Evolutionary conservation across 2,888 invertebrate species (phyloP).

Genomic region (Eupeodes luniger): DNA sequence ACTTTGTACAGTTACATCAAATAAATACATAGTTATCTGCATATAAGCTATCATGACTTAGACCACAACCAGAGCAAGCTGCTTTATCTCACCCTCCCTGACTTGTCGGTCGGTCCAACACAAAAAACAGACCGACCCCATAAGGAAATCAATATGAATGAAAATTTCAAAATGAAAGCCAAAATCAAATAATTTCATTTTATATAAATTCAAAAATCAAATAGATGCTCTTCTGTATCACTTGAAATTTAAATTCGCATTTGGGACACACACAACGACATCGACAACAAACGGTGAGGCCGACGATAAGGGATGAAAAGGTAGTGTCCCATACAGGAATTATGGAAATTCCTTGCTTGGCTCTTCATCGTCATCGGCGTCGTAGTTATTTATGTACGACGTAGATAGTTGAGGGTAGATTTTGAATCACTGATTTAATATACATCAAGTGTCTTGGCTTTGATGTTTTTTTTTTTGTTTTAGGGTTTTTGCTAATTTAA

Average conservation of each 20-base stretch:
- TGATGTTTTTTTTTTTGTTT: slow-evolving; percentile 2
- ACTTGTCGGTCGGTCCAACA: neutral
- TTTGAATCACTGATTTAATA: neutral
- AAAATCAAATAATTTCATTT: slow-evolving; percentile 5
- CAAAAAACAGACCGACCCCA: neutral
- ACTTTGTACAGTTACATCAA: neutral
- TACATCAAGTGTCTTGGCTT: neutral
- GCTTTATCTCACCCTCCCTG: too few relatives aligned
- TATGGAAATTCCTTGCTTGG: slow-evolving; percentile 3
- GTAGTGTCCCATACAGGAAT: neutral
- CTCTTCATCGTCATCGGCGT: too few relatives aligned
- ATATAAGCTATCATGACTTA: neutral
- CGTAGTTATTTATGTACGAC: neutral
- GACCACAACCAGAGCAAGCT: neutral
- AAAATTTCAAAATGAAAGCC: neutral
- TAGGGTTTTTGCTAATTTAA: neutral
- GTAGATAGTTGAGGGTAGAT: neutral
- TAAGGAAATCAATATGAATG: neutral
- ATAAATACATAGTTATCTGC: neutral
- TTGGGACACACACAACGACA: neutral
- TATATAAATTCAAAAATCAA: slow-evolving; percentile 17
- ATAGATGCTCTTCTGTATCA: slow-evolving; percentile 9
- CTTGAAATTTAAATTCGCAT: slow-evolving; percentile 10
- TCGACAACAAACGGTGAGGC: too few relatives aligned
- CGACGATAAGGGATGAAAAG: slow-evolving; percentile 18